Base-by-base conservation (phyloP, 2,888 invertebrate genomes). In the Fragum fragum region DNA sequence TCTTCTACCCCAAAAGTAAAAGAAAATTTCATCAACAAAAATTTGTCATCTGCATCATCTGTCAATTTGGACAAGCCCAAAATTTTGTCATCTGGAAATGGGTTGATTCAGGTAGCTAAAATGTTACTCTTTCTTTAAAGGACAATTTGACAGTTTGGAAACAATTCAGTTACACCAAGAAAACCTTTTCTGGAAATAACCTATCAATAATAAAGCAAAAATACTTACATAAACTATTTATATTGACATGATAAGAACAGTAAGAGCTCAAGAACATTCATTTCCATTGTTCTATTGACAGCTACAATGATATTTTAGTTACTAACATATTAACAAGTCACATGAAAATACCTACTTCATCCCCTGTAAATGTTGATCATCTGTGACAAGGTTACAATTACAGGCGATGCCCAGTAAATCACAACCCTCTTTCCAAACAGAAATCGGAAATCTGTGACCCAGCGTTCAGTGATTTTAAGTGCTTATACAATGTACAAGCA, bases 311-410 rank as follows among this genome's bases (percentile, higher is more conserved):
- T 66, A 42, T 66, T 66, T 66, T 32, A 21, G 42, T 66, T 14
- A n/a, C 66, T 66, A 66, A 66, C 66, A 66, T 66, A 66, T 66
- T 66, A 66, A 66, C 66, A 21, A 21, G 66, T 66, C 66, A 39
- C 42, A 11, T 11, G 42, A 66, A 66, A 66, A 66, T 66, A 66
- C 66, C 66, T 42, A 66, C 66, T 66, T 36, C 14, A 23, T 42
- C 47, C 23, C 9, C 21, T 5, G 23, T 42, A 39, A 66, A 18
- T 66, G 66, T 66, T 66, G 66, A 66, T 66, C 21, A 39, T 66
- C 66, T 16, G n/a, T 26, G 42, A 66, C 66, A 66, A 42, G 42
- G 42, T 42, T 66, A 36, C 42, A 66, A 66, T 66, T 66, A 66
- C 42, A 23, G 66, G 21, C 23, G 42, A 66, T 18, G 36, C 23